Evolutionary conservation across 2,888 invertebrate genomes (phyloP), one percentile per base, ranked within the genome.

Genomic region (Synanthedon vespiformis): DNA sequence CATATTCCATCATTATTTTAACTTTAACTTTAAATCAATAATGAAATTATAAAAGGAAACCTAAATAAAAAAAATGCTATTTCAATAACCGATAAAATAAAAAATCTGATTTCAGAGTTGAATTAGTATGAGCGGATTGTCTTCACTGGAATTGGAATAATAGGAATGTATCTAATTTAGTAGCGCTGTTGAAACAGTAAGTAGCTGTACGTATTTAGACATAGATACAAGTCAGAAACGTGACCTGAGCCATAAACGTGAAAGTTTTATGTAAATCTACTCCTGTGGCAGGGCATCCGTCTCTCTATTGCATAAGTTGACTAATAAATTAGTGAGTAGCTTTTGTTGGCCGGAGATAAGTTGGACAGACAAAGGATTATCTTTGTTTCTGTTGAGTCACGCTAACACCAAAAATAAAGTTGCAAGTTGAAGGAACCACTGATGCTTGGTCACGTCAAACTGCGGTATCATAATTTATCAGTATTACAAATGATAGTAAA

Each of bases 251-350:
- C 56, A 63, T 70, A 68, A 70, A 68, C 68, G 66, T 72, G 68
- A 75, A 77, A 77, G 68, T 74, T 77, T 74, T 69, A 74, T 76
- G 72, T 72, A 72, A 76, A 75, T 71, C 64, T 61, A 60, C 65
- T 65, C 59, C 61, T 52, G 61, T 64, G 67, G 61, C 66, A 66
- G 59, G 58, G 61, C 59, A 61, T 61, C 63, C 63, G 66, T 68
- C 71, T 61, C 64, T 68, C 58, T 57, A 67, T 64, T 66, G 67
- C 67, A 67, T 62, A 70, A 73, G 70, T 74, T 71, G 70, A 72
- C 69, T 72, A 69, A 75, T 75, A 74, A 75, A 75, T 77, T 74
- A 71, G 68, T 63, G 60, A 70, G 68, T 68, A 68, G 61, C 64
- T 68, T 67, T 62, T 62, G 63, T 61, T 66, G 65, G 64, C 57